These are phyloP conservation scores for Eulithis testata DNA, from an alignment of 2,888 invertebrate genomes.

Conservation along the genomic window DNA sequence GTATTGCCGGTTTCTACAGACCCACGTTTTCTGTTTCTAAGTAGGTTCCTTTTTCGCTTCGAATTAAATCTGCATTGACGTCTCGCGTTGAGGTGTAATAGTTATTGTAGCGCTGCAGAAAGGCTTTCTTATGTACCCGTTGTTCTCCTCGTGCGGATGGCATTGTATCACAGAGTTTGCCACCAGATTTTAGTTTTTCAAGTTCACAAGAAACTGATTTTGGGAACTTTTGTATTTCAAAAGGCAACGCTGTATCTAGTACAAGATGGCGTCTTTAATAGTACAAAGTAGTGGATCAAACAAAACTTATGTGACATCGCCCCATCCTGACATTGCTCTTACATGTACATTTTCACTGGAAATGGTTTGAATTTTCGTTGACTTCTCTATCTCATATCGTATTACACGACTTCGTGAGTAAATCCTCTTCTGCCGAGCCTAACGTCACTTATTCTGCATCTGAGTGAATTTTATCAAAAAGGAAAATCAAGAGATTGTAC, in stretches of 20 bases:
- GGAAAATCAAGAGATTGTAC: slow-evolving; percentile 3
- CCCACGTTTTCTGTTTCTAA: neutral
- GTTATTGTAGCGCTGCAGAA: slow-evolving; percentile 13
- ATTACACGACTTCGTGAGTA: slow-evolving; percentile 11
- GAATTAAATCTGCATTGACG: too few relatives aligned
- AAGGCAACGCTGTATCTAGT: too few relatives aligned
- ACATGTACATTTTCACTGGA: neutral
- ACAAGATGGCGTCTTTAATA: too few relatives aligned
- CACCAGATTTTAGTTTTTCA: neutral
- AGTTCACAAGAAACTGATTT: too few relatives aligned
- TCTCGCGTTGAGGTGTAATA: too few relatives aligned
- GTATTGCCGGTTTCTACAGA: neutral
- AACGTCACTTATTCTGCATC: slow-evolving; percentile 16
- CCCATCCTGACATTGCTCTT: too few relatives aligned
- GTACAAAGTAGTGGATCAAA: too few relatives aligned
- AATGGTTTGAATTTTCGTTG: neutral
- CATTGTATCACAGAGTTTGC: slow-evolving; percentile 14
- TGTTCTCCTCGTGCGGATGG: slow-evolving; percentile 24
- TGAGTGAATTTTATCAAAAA: slow-evolving; percentile 15
- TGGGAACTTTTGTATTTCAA: too few relatives aligned
- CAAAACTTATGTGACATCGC: too few relatives aligned
- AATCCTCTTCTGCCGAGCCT: slow-evolving; percentile 7
- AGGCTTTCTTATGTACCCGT: slow-evolving; percentile 31
- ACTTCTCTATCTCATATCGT: slow-evolving; percentile 18
- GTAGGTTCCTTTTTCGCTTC: too few relatives aligned